Evolutionary conservation across 2,113 vertebrate genomes (phyloP).

Genomic region (Tupaia tana): DNA sequence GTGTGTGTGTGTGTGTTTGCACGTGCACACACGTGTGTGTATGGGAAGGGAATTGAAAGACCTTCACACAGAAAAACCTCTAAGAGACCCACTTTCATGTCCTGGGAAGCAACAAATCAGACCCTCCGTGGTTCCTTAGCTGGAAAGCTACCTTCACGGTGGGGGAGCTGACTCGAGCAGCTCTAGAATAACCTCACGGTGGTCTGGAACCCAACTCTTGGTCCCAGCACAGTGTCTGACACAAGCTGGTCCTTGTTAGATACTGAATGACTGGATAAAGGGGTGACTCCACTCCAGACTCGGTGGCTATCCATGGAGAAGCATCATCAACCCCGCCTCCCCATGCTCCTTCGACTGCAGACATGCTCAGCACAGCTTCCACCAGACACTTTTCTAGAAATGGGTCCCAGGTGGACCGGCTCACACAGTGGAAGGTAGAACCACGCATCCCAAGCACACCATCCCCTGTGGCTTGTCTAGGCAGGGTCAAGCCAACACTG

Average conservation of each 20-base stretch:
- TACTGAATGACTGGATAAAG: background rate
- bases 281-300: too few relatives aligned
- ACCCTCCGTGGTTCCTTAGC: background rate
- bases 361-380: background rate
- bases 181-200: too few relatives aligned
- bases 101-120: background rate
- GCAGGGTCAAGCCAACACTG: background rate
- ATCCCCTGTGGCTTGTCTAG: background rate
- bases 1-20: background rate
- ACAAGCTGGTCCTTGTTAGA: background rate
- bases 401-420: background rate
- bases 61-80: background rate
- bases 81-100: background rate
- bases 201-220: background rate
- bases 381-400: constrained; percentile 35
- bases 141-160: background rate
- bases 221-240: background rate
- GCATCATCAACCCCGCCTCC: background rate
- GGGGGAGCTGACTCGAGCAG: background rate
- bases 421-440: background rate
- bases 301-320: background rate
- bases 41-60: background rate
- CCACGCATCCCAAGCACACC: rapidly evolving
- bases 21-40: too few relatives aligned
- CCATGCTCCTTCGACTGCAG: background rate